These are phyloP conservation scores for Darevskia nairensis DNA, from an alignment of 2,797 vertebrate species.

Conservation along the genomic window DNA sequence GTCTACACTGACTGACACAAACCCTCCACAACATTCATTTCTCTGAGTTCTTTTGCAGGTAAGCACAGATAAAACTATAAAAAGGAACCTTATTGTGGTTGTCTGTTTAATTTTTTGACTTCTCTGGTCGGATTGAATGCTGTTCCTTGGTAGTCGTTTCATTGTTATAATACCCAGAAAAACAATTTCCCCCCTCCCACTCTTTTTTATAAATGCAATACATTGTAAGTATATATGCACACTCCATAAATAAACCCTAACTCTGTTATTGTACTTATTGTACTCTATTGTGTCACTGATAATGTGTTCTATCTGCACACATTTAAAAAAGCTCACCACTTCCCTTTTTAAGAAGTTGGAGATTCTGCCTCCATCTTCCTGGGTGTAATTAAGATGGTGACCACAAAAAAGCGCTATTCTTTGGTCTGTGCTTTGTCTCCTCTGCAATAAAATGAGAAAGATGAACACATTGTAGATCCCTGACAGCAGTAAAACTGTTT, in stretches of 20 bases:
- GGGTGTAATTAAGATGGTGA: slow-evolving; percentile 62
- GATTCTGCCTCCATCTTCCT: slow-evolving; percentile 69
- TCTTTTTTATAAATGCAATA: slow-evolving; percentile 51
- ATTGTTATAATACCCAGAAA: background rate
- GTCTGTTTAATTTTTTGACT: slow-evolving; percentile 3
- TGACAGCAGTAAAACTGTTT: slow-evolving; percentile 78
- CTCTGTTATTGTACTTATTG: slow-evolving; percentile 61
- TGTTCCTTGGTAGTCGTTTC: no score
- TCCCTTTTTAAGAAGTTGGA: slow-evolving; percentile 67
- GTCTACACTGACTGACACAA: no score
- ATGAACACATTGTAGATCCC: slow-evolving; percentile 64
- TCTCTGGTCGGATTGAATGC: no score
- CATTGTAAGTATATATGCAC: slow-evolving; percentile 64
- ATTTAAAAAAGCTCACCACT: slow-evolving; percentile 60
- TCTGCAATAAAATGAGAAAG: slow-evolving; percentile 68
- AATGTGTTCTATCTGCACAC: slow-evolving; percentile 62
- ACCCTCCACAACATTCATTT: background rate
- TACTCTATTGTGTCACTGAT: slow-evolving; percentile 41
- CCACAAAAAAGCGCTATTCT: slow-evolving; percentile 73
- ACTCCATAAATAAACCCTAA: slow-evolving; percentile 68
- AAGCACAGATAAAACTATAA: background rate
- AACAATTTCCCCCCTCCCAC: slow-evolving; percentile 10
- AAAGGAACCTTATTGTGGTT: background rate
- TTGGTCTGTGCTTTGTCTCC: slow-evolving; percentile 69
- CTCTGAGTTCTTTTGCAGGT: background rate